phyloP scores from a whole-genome alignment of 2,113 vertebrate genomes.

The Eretmodus cyanostictus region DNA sequence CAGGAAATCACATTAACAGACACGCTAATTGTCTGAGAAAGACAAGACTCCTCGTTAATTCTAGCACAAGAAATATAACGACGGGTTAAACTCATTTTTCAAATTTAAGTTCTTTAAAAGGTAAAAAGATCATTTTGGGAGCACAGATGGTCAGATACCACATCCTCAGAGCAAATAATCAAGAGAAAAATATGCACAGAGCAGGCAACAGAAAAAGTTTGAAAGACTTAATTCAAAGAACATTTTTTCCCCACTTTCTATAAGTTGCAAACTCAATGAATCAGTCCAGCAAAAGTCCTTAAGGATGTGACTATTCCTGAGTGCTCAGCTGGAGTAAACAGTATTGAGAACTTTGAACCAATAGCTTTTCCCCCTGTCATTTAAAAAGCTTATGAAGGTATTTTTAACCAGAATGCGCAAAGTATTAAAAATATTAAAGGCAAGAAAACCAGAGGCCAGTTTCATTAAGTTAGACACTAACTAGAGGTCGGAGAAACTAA shows the following conservation, averaged over 20 bases:
- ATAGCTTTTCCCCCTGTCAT: rapidly evolving
- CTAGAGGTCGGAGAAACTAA: background rate
- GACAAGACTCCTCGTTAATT: rapidly evolving
- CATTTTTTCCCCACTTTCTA: no score
- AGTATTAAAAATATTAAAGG: background rate
- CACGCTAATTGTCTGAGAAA: background rate
- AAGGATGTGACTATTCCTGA: background rate
- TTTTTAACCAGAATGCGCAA: background rate
- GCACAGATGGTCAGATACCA: background rate
- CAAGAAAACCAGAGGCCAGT: background rate
- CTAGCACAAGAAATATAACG: background rate
- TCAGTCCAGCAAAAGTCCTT: background rate
- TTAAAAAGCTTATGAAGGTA: background rate
- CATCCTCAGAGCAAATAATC: background rate
- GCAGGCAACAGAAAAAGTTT: background rate
- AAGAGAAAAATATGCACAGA: background rate
- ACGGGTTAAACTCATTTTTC: rapidly evolving
- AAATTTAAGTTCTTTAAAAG: rapidly evolving
- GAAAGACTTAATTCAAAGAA: background rate
- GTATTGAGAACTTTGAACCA: background rate
- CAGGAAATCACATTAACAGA: background rate
- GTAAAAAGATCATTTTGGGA: rapidly evolving
- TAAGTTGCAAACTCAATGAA: background rate
- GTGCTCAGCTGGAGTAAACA: background rate
- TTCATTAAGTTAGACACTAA: background rate